Conservation (phyloP, 2,113 vertebrate genomes). For the Microtus ochrogaster region DNA sequence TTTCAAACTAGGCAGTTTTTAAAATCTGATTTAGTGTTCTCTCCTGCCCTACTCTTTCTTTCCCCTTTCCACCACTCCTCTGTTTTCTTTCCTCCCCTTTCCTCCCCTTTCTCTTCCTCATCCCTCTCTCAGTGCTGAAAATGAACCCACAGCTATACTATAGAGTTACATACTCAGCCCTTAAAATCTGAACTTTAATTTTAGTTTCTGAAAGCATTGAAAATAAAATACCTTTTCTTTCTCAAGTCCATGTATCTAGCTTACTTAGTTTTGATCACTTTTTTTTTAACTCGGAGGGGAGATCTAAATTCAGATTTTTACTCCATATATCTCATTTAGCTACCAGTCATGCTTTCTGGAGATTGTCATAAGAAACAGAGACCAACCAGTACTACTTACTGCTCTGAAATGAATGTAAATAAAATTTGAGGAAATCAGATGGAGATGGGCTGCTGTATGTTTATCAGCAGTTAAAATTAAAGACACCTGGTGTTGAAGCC, state of each 20-base stretch:
- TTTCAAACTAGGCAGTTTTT: background rate
- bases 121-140: background rate
- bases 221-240: background rate
- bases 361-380: background rate
- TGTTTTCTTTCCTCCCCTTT: background rate
- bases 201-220: background rate
- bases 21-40: background rate
- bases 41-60: background rate
- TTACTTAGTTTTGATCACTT: background rate
- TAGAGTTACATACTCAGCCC: background rate
- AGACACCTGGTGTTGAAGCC: background rate
- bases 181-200: background rate
- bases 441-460: background rate
- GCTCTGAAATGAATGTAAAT: background rate
- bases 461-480: background rate
- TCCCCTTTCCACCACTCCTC: no score
- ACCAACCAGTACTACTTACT: background rate
- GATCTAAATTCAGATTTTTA: background rate
- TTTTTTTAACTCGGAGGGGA: background rate
- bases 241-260: background rate
- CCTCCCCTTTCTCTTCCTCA: background rate
- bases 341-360: background rate
- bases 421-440: background rate
- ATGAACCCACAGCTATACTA: background rate
- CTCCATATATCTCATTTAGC: background rate